Percentiles rank a stretch among this genome's conserved stretches.
These are phyloP conservation scores for Antheraea pernyi DNA, from an alignment of 1,140 invertebrate species.

Conservation along the genomic window DNA sequence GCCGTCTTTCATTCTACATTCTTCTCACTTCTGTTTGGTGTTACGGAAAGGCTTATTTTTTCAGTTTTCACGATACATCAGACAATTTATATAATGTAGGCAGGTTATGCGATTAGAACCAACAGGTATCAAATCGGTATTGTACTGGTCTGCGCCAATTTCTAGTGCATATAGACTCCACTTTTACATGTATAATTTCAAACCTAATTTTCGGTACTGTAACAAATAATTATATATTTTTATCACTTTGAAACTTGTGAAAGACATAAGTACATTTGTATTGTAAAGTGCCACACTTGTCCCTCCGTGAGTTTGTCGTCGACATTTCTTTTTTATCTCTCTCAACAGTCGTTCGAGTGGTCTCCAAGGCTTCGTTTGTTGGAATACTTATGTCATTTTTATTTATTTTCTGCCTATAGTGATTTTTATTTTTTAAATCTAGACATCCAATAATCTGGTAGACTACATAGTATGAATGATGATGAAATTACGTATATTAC, in stretches of 20 bases:
- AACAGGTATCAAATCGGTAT: no score
- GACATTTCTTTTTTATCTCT: conserved; percentile 21
- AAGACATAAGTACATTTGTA: conserved; percentile 21
- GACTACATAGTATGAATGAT: no score
- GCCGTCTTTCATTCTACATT: no score
- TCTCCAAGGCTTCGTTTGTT: conserved; percentile 11
- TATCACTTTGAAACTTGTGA: conserved; percentile 5
- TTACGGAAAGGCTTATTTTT: no score
- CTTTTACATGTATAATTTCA: no score
- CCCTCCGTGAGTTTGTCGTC: conserved; percentile 18
- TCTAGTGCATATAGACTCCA: no score
- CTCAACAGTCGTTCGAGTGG: conserved; percentile 24
- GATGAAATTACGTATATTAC: no score
- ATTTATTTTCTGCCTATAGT: conserved; percentile 15
- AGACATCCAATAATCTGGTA: neutral
- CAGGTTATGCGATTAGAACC: no score
- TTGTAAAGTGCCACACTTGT: conserved; percentile 22
- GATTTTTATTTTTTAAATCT: neutral
- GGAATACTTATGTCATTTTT: conserved; percentile 22
- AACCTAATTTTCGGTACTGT: neutral
- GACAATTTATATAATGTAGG: no score
- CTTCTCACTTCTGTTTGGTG: no score
- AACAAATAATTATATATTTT: neutral
- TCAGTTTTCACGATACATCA: no score
- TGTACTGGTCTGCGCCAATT: no score